phyloP scores from a whole-genome alignment of 2,797 vertebrate genomes.

The Lepilemur ruficaudatus region DNA sequence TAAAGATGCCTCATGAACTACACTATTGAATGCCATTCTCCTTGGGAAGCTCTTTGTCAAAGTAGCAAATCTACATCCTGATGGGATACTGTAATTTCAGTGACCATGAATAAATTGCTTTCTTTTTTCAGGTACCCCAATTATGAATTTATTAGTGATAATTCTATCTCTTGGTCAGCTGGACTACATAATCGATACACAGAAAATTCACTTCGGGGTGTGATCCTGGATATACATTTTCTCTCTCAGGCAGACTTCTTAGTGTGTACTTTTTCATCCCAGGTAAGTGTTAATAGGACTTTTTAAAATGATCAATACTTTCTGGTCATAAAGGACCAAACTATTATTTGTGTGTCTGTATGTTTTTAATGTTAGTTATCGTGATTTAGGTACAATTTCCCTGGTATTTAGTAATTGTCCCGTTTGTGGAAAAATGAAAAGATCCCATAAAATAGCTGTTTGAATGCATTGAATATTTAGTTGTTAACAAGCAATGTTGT shows the following conservation, averaged over 20 bases:
- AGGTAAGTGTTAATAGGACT: constrained; percentile 85
- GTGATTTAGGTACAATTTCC: constrained; percentile 14
- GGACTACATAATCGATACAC: constrained; percentile 98
- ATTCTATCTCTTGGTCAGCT: constrained; percentile 99
- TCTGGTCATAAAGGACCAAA: neutral
- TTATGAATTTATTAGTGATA: constrained; percentile 99
- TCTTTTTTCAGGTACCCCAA: constrained; percentile 91
- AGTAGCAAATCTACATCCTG: neutral
- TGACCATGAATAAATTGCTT: constrained; percentile 35
- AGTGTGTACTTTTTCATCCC: constrained; percentile 98
- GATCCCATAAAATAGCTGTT: neutral
- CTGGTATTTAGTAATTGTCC: neutral
- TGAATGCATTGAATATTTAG: neutral
- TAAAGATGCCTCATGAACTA: neutral
- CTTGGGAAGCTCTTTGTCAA: neutral
- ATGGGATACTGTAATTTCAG: neutral
- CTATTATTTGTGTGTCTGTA: neutral
- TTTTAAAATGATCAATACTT: neutral
- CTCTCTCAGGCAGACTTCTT: constrained; percentile 98
- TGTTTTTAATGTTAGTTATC: neutral
- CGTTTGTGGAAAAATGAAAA: constrained; percentile 55
- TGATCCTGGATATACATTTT: constrained; percentile 98
- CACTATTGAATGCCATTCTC: neutral
- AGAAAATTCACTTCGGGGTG: constrained; percentile 96
- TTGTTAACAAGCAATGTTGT: neutral